These are phyloP conservation scores for Amphipoea lucens DNA, from an alignment of 2,888 invertebrate species.

Conservation along the genomic window DNA sequence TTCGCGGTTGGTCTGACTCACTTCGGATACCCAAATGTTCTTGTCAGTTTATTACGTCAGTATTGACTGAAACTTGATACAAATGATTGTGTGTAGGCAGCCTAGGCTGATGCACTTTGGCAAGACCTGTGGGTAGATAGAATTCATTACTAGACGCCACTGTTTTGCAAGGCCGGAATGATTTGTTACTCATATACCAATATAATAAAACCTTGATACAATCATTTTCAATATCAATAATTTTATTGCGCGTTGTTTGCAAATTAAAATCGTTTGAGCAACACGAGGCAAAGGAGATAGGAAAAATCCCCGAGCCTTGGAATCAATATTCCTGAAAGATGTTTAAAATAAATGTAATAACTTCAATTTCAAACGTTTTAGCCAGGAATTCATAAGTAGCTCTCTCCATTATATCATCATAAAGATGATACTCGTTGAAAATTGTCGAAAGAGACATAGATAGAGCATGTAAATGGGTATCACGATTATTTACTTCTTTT, in stretches of 20 bases:
- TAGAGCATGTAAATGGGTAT: constrained; percentile 21
- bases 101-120: constrained; percentile 51
- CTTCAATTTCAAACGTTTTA: background rate
- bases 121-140: constrained; percentile 47
- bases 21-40: constrained; percentile 41
- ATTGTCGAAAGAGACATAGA: constrained; percentile 7
- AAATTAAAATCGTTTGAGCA: constrained; percentile 38
- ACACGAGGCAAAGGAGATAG: constrained; percentile 1
- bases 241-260: constrained; percentile 9
- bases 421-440: constrained; percentile 28
- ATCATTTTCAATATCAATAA: constrained; percentile 40
- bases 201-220: constrained; percentile 48
- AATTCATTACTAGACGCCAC: constrained; percentile 42
- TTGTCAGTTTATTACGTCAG: constrained; percentile 39
- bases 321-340: background rate
- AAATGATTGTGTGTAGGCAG: constrained; percentile 39
- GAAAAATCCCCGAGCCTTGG: constrained; percentile 6
- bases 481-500: constrained; percentile 33
- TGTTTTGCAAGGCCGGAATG: constrained; percentile 51
- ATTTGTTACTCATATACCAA: constrained; percentile 50
- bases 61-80: constrained; percentile 53
- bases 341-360: background rate
- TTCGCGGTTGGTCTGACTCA: constrained; percentile 59
- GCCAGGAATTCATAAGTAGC: background rate
- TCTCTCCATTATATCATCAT: constrained; percentile 2